Percentiles rank a stretch among this genome's conserved stretches.
Evolutionary conservation across 2,113 vertebrate species (phyloP).

Genomic region (Misgurnus anguillicaudatus): DNA sequence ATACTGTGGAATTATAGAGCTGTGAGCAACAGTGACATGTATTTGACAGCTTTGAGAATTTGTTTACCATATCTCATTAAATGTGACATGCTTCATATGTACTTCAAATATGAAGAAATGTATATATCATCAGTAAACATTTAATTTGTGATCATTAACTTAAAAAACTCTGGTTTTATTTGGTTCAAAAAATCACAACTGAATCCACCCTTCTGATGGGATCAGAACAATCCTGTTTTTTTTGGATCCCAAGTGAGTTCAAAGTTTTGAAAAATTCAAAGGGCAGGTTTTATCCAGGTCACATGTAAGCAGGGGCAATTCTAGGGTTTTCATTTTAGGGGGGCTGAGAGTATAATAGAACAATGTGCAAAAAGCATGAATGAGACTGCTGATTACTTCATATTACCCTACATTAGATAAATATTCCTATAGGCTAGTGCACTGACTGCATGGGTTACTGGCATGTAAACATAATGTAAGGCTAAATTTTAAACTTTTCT

Average conservation of each 20-base stretch:
- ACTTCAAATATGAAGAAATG: background rate
- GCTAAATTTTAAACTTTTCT: too few relatives aligned
- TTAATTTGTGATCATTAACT: background rate
- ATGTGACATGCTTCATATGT: conserved; percentile 3
- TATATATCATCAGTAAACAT: conserved; percentile 4
- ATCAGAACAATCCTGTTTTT: background rate
- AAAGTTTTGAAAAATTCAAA: background rate
- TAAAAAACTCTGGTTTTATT: background rate
- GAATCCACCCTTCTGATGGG: background rate
- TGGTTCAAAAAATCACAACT: background rate
- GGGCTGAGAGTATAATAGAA: too few relatives aligned
- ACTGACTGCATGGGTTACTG: too few relatives aligned
- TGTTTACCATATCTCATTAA: conserved; percentile 7
- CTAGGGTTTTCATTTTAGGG: too few relatives aligned
- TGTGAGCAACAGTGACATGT: background rate
- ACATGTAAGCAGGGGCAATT: too few relatives aligned
- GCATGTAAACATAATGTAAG: too few relatives aligned
- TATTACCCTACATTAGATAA: too few relatives aligned
- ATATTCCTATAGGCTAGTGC: too few relatives aligned
- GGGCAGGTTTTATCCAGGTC: too few relatives aligned
- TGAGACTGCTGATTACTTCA: too few relatives aligned
- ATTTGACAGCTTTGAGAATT: background rate
- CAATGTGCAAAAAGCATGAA: too few relatives aligned
- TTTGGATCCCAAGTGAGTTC: background rate
- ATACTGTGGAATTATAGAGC: conserved; percentile 1